Conservation (phyloP, 1,140 invertebrate genomes). For the Thrips palmi region DNA sequence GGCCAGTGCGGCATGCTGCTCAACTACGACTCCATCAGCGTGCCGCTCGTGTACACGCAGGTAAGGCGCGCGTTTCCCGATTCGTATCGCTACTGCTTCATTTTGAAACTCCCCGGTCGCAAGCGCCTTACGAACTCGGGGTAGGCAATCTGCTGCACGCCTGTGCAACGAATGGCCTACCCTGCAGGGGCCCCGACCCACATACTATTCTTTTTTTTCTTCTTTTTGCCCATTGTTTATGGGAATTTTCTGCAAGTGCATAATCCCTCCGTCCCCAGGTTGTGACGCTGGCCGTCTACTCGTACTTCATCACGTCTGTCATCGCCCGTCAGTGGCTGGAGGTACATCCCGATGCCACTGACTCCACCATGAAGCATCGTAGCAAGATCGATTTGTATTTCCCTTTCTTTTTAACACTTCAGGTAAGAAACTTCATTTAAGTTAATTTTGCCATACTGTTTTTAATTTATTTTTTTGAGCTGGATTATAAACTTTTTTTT, state of each 20-base stretch:
- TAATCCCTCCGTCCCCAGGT: slow-evolving; percentile 54
- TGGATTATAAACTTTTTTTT: slow-evolving; percentile 10
- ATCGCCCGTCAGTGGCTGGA: slow-evolving; percentile 67
- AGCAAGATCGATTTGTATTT: slow-evolving; percentile 58
- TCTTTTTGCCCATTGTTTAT: slow-evolving; percentile 6
- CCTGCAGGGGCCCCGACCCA: too few relatives aligned
- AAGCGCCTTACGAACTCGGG: too few relatives aligned
- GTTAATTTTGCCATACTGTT: neutral
- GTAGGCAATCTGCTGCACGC: too few relatives aligned
- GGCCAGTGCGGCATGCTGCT: slow-evolving; percentile 61
- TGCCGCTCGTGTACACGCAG: slow-evolving; percentile 87
- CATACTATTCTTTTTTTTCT: slow-evolving; percentile 10
- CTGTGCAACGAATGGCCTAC: too few relatives aligned
- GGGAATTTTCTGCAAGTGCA: too few relatives aligned
- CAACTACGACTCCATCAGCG: slow-evolving; percentile 79
- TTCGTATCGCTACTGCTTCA: neutral
- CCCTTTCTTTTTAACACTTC: slow-evolving; percentile 68
- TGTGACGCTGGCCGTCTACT: slow-evolving; percentile 79
- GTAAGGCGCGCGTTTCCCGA: slow-evolving; percentile 25
- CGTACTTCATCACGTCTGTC: slow-evolving; percentile 65
- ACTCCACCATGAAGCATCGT: slow-evolving; percentile 25
- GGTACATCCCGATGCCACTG: slow-evolving; percentile 17
- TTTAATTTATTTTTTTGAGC: neutral
- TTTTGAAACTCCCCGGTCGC: neutral
- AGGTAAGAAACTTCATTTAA: slow-evolving; percentile 23